Evolutionary conservation across 2,797 vertebrate genomes (phyloP).

Genomic region (Acanthurus lineatus): DNA sequence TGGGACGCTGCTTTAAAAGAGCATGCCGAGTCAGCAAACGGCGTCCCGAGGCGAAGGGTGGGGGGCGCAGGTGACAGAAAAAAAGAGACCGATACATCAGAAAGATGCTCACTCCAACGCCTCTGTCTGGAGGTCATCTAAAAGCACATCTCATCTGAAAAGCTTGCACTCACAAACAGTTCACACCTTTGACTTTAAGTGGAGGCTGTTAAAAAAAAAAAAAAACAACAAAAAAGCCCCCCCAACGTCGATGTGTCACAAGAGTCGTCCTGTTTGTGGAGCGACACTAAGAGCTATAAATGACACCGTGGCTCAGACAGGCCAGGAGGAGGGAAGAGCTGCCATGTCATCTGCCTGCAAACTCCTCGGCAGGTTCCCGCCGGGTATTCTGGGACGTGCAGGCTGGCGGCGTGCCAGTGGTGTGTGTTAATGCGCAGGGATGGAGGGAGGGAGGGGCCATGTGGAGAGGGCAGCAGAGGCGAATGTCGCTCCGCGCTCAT

Average conservation of each 20-base stretch:
- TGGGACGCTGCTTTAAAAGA: conserved; percentile 30
- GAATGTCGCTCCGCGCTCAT: conserved; percentile 35
- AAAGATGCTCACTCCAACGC: conserved; percentile 10
- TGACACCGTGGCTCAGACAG: conserved; percentile 59
- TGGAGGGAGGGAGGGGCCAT: conserved; percentile 14
- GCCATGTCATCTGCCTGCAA: conserved; percentile 64
- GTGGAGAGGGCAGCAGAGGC: conserved; percentile 21
- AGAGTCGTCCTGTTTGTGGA: conserved; percentile 32
- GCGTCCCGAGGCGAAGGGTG: background rate
- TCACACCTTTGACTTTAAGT: conserved; percentile 15
- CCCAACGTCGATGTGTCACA: conserved; percentile 14
- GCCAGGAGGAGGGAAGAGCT: conserved; percentile 67
- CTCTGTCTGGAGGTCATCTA: conserved; percentile 48
- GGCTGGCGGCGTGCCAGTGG: conserved; percentile 63
- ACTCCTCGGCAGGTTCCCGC: conserved; percentile 48
- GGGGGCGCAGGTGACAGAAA: conserved; percentile 29
- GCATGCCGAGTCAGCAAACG: conserved; percentile 43
- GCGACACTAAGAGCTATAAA: conserved; percentile 69
- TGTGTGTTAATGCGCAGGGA: conserved; percentile 41
- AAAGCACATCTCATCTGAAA: conserved; percentile 1
- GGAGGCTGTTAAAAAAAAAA: conserved; percentile 18
- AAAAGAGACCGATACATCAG: conserved; percentile 32
- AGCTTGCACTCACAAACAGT: background rate
- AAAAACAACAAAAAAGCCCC: background rate
- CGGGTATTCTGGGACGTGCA: conserved; percentile 70